phyloP scores from a whole-genome alignment of 2,888 invertebrate species.

The Dynastes maya region DNA sequence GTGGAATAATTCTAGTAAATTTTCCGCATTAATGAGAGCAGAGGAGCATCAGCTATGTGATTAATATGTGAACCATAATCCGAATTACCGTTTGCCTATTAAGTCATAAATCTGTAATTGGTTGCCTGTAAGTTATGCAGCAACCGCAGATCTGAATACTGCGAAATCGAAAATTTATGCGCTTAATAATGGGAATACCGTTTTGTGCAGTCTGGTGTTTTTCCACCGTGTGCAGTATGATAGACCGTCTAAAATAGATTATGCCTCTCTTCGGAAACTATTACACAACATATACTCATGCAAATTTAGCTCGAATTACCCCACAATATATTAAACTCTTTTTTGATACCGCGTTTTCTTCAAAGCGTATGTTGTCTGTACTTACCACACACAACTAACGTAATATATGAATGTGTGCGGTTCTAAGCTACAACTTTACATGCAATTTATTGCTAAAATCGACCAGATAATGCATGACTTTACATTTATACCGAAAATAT shows the following conservation, averaged over 20 bases:
- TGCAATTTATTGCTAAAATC: too few relatives aligned
- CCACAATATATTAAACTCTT: too few relatives aligned
- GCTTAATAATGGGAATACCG: constrained; percentile 37
- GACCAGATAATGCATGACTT: too few relatives aligned
- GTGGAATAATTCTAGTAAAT: not conserved
- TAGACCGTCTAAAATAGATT: not conserved
- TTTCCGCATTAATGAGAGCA: constrained; percentile 26
- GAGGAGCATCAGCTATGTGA: constrained; percentile 44
- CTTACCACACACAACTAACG: too few relatives aligned
- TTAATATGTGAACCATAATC: constrained; percentile 47
- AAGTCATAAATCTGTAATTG: constrained; percentile 50
- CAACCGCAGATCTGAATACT: constrained; percentile 40
- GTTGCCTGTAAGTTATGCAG: constrained; percentile 39
- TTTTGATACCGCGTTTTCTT: too few relatives aligned
- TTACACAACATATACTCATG: not conserved
- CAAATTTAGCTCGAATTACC: too few relatives aligned
- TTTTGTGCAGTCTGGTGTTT: constrained; percentile 7
- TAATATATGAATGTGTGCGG: too few relatives aligned
- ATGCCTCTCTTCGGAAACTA: not conserved
- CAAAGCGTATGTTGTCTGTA: too few relatives aligned
- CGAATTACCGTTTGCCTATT: constrained; percentile 47
- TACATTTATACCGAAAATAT: too few relatives aligned
- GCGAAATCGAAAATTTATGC: constrained; percentile 45
- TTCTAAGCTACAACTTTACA: too few relatives aligned
- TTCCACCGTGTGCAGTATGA: not conserved